Evolutionary conservation across 1,140 invertebrate genomes (phyloP), one percentile per base, ranked within the genome.

Genomic region (Drosophila pectinifera): DNA sequence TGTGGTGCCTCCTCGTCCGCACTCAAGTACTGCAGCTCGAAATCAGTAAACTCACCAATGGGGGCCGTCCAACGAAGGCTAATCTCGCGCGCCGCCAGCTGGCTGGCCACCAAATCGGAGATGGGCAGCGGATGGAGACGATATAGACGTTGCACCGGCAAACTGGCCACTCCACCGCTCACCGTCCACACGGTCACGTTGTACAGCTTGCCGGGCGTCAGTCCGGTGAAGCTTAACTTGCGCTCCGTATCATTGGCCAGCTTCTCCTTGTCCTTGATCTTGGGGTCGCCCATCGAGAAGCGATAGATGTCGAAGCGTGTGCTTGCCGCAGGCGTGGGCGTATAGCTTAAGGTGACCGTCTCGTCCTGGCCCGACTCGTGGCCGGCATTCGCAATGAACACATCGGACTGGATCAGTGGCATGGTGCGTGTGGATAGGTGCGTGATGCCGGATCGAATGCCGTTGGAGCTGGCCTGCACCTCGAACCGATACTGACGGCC

Each of bases 181-280:
- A 98, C 96, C 3, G 97, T 98, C 97, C 97, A 98, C 70, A 97
- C 96, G n/a, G 97, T 97, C 51, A 98, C 96, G 92, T 98, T 97
- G 92, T 98, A 98, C 11, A 98, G 93, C 78, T 95, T 95, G 11
- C 96, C 96, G 2, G 97, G 97, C 39, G 95, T 94, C 3, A 98
- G 93, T 38, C 94, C 95, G n/a, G 93, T 93, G 92, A 98, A 98
- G 11, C 95, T 95, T 5, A 98, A 95, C 89, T 97, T 96, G 42
- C 95, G 94, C 70, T 97, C 96, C 3, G 95, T 94, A 84, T 98
- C 96, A 88, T 95, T 95, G 14, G 96, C 95, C 10, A 93, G 80
- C 91, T 96, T 93, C 92, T 97, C 96, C 89, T 96, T 95, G 42
- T 95, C 95, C 57, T 95, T 94, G 70, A 95, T 95, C 18, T 90